phyloP scores from a whole-genome alignment of 2,113 vertebrate species.

The Hemicordylus capensis region DNA sequence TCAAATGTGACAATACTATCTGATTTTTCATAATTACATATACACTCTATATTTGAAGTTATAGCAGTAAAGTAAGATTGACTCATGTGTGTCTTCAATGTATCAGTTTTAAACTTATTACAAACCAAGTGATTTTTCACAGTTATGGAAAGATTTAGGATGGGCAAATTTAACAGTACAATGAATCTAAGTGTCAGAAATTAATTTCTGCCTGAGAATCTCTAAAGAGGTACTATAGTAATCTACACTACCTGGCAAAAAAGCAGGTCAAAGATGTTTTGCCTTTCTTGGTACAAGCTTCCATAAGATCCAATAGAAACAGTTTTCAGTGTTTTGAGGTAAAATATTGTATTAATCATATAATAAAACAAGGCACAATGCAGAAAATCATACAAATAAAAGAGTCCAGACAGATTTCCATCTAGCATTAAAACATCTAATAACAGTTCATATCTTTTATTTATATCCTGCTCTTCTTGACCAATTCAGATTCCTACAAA shows the following conservation, averaged over 20 bases:
- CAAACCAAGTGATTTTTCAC: constrained; percentile 21
- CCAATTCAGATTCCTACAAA: too few species aligned
- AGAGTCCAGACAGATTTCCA: neutral
- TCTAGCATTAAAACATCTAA: neutral
- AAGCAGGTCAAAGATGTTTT: constrained; percentile 4
- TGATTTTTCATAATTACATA: constrained; percentile 35
- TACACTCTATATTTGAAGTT: constrained; percentile 27
- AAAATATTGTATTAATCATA: neutral
- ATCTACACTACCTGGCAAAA: neutral
- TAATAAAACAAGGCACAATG: neutral
- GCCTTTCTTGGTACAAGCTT: neutral
- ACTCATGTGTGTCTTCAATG: constrained; percentile 12
- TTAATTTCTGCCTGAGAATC: neutral
- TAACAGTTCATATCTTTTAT: too few species aligned
- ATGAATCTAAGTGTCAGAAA: constrained; percentile 19
- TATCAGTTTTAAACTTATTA: constrained; percentile 26
- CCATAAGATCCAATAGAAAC: neutral
- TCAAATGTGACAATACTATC: constrained; percentile 21
- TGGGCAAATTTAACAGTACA: constrained; percentile 22
- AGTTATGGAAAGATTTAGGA: constrained; percentile 16
- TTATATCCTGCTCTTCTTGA: too few species aligned
- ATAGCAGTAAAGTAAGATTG: constrained; percentile 13
- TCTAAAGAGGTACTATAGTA: neutral
- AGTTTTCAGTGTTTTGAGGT: neutral
- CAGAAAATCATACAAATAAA: neutral